Evolutionary conservation across 2,113 vertebrate species (phyloP).

Genomic region (Boulengeromyrus knoepffleri): DNA sequence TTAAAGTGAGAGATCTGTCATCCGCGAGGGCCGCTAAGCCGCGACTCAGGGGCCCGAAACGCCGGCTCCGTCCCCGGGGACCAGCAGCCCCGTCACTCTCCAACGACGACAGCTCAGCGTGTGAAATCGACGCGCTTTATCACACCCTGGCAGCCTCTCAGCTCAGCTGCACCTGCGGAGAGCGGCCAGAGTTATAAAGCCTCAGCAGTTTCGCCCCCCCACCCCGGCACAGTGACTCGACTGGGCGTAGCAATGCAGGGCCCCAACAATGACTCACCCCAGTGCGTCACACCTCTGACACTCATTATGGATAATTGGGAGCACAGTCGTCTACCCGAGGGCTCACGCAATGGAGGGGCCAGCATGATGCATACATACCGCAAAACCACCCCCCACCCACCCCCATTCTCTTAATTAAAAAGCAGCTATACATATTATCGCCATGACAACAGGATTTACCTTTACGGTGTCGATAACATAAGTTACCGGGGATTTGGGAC

Average conservation of each 20-base stretch:
- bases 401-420: not conserved
- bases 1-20: not conserved
- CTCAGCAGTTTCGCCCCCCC: not conserved
- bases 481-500: not conserved
- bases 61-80: not conserved
- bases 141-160: not conserved
- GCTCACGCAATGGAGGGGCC: slow-evolving; percentile 20
- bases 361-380: not conserved
- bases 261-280: slow-evolving; percentile 37
- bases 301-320: slow-evolving; percentile 51
- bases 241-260: slow-evolving; percentile 19
- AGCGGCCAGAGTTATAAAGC: not conserved
- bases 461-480: not conserved
- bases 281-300: slow-evolving; percentile 36
- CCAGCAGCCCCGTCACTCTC: not conserved
- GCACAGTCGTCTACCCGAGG: slow-evolving; percentile 48
- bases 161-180: not conserved
- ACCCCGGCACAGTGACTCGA: not conserved
- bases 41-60: not conserved
- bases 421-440: not conserved
- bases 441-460: not conserved
- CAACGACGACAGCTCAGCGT: not conserved
- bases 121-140: not conserved
- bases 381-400: not conserved
- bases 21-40: not conserved